A percentile compares a stretch with the other conserved stretches of the same genome.
Conservation (phyloP, 2,888 invertebrate genomes). For the Philereme vetulata region DNA sequence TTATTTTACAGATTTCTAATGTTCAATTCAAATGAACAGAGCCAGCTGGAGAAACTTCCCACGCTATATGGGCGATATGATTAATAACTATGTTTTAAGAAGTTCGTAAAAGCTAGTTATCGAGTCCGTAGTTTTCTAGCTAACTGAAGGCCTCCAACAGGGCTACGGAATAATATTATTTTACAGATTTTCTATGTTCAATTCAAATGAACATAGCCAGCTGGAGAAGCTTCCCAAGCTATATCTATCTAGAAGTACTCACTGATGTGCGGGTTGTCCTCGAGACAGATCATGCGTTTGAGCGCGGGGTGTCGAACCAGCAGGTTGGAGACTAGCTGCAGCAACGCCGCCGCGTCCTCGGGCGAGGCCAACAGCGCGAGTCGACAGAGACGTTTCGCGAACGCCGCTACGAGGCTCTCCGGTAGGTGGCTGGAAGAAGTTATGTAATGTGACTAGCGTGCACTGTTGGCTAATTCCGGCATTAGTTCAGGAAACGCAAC, state of each 20-base stretch:
- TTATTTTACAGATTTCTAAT: too few species aligned
- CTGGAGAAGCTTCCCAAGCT: background rate
- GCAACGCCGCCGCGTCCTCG: conserved; percentile 89
- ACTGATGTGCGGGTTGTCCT: conserved; percentile 70
- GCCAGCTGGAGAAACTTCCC: too few species aligned
- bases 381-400: conserved; percentile 94
- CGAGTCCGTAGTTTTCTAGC: too few species aligned
- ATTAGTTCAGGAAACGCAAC: too few species aligned
- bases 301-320: conserved; percentile 93
- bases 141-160: too few species aligned
- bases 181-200: too few species aligned
- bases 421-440: conserved; percentile 89
- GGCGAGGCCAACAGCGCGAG: conserved; percentile 93
- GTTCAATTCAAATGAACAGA: too few species aligned
- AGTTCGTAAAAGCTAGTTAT: too few species aligned
- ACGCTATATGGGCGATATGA: background rate
- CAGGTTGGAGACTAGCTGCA: conserved; percentile 93
- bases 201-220: too few species aligned
- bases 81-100: background rate
- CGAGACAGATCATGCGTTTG: conserved; percentile 82
- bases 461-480: too few species aligned
- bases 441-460: too few species aligned
- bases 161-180: too few species aligned
- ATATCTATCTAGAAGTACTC: conserved; percentile 39
- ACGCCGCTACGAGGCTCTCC: conserved; percentile 95